Conservation (phyloP, 2,797 vertebrate genomes). For the Meriones psammophilus region DNA sequence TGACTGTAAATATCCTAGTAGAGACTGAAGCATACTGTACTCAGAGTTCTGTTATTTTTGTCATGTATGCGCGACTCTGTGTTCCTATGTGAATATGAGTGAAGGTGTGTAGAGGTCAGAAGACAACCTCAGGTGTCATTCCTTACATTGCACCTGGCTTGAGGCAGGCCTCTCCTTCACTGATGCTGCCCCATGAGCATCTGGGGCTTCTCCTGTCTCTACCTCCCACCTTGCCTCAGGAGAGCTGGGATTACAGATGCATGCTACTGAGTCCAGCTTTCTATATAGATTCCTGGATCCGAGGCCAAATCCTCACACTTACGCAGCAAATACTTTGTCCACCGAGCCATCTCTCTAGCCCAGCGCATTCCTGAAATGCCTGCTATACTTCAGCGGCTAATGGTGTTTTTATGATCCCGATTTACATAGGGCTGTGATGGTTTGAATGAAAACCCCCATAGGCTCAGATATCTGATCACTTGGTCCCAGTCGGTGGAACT, state of each 20-base stretch:
- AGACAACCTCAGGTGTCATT: background rate
- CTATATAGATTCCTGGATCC: background rate
- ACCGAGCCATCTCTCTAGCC: background rate
- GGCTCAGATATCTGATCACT: background rate
- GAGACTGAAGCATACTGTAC: background rate
- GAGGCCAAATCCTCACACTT: background rate
- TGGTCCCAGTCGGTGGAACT: background rate
- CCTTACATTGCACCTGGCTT: background rate
- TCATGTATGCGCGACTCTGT: background rate
- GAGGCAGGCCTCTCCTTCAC: background rate
- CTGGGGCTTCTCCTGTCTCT: background rate
- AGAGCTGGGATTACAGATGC: background rate
- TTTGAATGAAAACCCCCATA: background rate
- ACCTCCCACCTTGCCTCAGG: background rate
- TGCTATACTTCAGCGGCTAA: background rate
- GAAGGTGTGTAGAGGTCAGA: background rate
- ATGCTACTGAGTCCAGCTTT: background rate
- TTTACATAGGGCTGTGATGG: background rate
- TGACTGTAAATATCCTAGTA: background rate
- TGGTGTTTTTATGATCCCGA: background rate
- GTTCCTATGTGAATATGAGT: background rate
- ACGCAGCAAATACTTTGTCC: background rate
- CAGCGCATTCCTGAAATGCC: background rate
- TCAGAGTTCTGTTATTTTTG: background rate
- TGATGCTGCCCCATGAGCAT: background rate